Conservation (phyloP, 1,140 invertebrate species). For the Platorchestia sp. region DNA sequence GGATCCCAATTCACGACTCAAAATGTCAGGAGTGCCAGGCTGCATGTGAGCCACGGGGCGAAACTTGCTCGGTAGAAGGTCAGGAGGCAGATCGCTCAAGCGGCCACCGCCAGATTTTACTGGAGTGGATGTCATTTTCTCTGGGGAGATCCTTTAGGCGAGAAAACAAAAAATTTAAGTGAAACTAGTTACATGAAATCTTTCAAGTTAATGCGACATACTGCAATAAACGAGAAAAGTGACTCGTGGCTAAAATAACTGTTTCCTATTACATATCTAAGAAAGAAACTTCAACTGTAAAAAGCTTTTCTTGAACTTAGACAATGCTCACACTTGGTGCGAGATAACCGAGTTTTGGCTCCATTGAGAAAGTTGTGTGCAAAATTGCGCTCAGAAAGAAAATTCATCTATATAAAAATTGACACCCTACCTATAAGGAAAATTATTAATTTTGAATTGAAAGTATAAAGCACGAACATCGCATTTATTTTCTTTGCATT, state of each 20-base stretch:
- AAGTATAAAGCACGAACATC: background rate
- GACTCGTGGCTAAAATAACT: background rate
- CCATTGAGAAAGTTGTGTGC: background rate
- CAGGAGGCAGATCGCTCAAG: constrained; percentile 64
- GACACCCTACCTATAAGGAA: background rate
- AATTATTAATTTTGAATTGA: background rate
- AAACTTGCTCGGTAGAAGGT: constrained; percentile 66
- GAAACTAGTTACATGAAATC: background rate
- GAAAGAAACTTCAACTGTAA: background rate
- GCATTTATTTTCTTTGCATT: background rate
- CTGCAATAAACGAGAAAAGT: background rate
- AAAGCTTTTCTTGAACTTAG: background rate
- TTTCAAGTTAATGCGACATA: background rate
- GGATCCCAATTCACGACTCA: constrained; percentile 31
- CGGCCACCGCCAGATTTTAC: constrained; percentile 57
- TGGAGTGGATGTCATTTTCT: constrained; percentile 64
- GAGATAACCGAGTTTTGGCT: background rate
- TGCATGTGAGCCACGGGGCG: constrained; percentile 56
- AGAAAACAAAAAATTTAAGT: background rate
- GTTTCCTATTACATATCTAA: background rate
- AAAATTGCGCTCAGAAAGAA: background rate
- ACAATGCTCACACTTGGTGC: background rate
- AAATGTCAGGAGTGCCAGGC: constrained; percentile 40
- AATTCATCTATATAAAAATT: background rate
- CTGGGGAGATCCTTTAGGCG: constrained; percentile 59